Evolutionary conservation across 2,888 invertebrate genomes (phyloP).

Genomic region (Acrocyrtus sp.): DNA sequence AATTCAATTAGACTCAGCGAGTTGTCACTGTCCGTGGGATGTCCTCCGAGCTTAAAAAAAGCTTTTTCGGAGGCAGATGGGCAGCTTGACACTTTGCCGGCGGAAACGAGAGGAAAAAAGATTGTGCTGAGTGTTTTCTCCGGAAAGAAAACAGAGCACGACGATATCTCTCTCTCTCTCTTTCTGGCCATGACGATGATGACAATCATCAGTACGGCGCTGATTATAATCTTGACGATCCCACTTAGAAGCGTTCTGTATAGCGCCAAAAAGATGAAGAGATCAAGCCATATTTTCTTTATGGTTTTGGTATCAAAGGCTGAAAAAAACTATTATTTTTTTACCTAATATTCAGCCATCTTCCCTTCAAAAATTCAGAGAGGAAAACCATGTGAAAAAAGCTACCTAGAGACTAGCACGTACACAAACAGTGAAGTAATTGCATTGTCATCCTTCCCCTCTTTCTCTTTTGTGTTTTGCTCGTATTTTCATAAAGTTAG

Average conservation of each 20-base stretch:
- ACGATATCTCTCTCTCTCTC: constrained; percentile 27
- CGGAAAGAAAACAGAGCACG: constrained; percentile 53
- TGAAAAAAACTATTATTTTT: too few species aligned
- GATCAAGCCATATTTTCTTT: not conserved
- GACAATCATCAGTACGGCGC: not conserved
- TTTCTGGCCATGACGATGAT: too few species aligned
- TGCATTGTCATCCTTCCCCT: constrained; percentile 9
- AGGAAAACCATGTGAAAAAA: not conserved
- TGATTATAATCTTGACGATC: not conserved
- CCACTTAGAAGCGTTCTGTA: too few species aligned
- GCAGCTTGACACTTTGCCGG: not conserved
- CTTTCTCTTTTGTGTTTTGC: not conserved
- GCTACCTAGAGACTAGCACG: not conserved
- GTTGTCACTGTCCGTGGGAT: too few species aligned
- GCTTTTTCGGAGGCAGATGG: not conserved
- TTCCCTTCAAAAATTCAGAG: too few species aligned
- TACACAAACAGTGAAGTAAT: not conserved
- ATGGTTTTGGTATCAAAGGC: not conserved
- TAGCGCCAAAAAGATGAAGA: too few species aligned
- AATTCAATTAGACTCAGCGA: too few species aligned
- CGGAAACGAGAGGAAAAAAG: not conserved
- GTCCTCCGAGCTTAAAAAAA: too few species aligned
- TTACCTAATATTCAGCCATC: too few species aligned
- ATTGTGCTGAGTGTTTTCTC: constrained; percentile 43
- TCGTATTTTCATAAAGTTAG: not conserved